These are phyloP conservation scores for Daubentonia madagascariensis DNA, from an alignment of 2,113 vertebrate species.

Conservation along the genomic window DNA sequence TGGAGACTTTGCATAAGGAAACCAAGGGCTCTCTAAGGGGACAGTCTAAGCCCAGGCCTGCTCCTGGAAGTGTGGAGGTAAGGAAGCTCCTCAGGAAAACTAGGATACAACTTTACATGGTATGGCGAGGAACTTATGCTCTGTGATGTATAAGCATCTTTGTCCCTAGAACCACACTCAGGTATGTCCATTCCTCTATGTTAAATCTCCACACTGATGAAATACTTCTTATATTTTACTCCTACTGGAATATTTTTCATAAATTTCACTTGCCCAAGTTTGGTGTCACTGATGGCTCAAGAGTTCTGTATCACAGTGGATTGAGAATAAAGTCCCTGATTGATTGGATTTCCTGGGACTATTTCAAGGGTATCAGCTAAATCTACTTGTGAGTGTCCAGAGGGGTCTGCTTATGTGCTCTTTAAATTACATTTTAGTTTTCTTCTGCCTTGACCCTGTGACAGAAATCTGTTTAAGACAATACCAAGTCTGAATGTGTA, in stretches of 20 bases:
- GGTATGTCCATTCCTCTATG: neutral
- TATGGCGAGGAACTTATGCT: neutral
- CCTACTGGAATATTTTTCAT: neutral
- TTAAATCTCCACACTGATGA: neutral
- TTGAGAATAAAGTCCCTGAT: neutral
- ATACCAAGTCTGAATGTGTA: neutral
- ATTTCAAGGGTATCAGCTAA: neutral
- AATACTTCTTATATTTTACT: neutral
- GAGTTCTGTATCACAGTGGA: neutral
- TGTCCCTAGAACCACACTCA: neutral
- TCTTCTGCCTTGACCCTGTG: neutral
- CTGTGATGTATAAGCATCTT: neutral
- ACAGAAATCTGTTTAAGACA: neutral
- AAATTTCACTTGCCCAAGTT: neutral
- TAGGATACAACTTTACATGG: neutral
- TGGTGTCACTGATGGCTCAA: neutral
- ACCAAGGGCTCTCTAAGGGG: accelerated
- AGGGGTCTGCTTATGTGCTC: neutral
- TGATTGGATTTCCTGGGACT: neutral
- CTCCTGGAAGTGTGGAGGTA: neutral
- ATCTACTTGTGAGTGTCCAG: neutral
- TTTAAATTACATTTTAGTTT: neutral
- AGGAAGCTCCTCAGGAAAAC: neutral
- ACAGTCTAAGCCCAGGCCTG: neutral
- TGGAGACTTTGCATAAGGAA: neutral